Percentiles rank a stretch among this genome's conserved stretches.
Evolutionary conservation across 2,113 vertebrate genomes (phyloP).

Genomic region (Brevimyrus niger): DNA sequence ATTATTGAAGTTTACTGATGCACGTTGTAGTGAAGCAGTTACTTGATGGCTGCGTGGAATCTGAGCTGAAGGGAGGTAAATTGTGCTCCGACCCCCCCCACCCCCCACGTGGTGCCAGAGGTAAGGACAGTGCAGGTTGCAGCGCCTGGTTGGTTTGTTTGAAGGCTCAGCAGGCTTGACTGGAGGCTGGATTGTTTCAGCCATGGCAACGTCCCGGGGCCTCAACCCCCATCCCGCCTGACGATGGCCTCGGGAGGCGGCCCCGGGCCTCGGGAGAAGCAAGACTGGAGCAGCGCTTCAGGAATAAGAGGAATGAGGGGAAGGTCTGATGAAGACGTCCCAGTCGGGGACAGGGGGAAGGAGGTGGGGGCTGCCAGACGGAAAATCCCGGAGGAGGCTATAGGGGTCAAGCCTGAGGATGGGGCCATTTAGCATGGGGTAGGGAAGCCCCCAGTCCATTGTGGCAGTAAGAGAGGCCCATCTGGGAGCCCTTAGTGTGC

Average conservation of each 20-base stretch:
- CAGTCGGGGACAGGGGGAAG: not conserved
- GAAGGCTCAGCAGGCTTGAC: not conserved
- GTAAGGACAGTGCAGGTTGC: not conserved
- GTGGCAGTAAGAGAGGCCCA: not conserved
- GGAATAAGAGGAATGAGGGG: not conserved
- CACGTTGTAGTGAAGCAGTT: not conserved
- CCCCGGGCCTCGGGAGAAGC: not conserved
- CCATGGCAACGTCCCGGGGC: not conserved
- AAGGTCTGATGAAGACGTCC: not conserved
- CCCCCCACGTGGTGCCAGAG: not conserved
- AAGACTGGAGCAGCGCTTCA: not conserved
- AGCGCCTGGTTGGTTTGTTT: not conserved
- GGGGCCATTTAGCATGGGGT: not conserved
- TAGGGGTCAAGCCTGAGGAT: not conserved
- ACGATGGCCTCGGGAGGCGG: not conserved
- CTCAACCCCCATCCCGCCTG: not conserved
- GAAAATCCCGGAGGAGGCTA: not conserved
- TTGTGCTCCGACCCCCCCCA: not conserved
- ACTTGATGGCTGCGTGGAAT: not conserved
- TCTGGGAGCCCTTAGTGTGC: not conserved
- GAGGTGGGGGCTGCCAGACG: not conserved
- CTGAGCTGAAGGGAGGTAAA: not conserved
- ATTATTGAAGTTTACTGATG: not conserved
- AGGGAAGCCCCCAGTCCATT: not conserved
- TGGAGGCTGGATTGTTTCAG: not conserved